Conservation (phyloP, 2,113 vertebrate species). For the Anser brachyrhynchus region DNA sequence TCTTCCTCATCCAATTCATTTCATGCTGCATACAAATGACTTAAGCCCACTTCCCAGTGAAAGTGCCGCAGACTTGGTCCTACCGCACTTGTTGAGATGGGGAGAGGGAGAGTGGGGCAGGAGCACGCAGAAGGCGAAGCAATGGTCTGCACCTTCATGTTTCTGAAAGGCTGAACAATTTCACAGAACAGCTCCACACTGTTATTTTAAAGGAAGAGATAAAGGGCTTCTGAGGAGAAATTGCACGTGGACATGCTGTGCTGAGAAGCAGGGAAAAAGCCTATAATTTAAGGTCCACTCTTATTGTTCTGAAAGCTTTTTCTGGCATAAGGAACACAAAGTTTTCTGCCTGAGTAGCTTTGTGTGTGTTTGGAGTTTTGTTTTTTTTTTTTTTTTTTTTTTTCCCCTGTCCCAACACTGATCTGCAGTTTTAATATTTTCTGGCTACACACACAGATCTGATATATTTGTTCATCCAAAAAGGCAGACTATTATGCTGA, state of each 20-base stretch:
- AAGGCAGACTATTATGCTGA: background rate
- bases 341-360: background rate
- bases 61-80: background rate
- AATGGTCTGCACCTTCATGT: background rate
- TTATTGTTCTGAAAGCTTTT: conserved; percentile 28
- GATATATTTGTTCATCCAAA: background rate
- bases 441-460: background rate
- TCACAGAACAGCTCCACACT: background rate
- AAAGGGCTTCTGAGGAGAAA: conserved; percentile 16
- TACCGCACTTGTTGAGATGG: background rate
- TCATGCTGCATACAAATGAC: background rate
- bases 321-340: background rate
- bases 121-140: background rate
- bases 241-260: conserved; percentile 17
- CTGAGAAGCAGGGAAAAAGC: conserved; percentile 47
- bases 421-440: background rate
- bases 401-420: background rate
- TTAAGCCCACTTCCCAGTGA: background rate
- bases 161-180: conserved; percentile 33
- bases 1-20: background rate
- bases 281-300: conserved; percentile 55
- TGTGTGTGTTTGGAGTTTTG: background rate
- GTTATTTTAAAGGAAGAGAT: conserved; percentile 38
- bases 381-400: background rate
- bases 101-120: background rate